Evolutionary conservation across 1,140 invertebrate genomes (phyloP).

Genomic region (Nilaparvata lugens): DNA sequence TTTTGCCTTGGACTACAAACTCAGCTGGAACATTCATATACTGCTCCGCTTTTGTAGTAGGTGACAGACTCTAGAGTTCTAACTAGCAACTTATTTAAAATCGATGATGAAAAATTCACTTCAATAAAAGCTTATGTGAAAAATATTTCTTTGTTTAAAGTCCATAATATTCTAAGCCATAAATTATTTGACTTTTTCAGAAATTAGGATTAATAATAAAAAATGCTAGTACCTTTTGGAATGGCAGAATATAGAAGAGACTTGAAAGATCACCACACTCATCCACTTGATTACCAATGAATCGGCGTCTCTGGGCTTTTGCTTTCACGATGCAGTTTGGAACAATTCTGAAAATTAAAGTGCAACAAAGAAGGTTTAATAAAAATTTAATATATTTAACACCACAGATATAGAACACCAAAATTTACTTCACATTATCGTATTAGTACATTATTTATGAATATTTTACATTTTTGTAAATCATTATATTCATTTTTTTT

Average conservation of each 20-base stretch:
- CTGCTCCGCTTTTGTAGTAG: too few relatives aligned
- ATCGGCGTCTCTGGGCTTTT: slow-evolving; percentile 88
- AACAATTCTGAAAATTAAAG: slow-evolving; percentile 49
- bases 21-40: too few relatives aligned
- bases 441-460: not conserved
- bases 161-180: not conserved
- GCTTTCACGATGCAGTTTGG: slow-evolving; percentile 98
- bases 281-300: slow-evolving; percentile 88
- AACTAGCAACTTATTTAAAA: not conserved
- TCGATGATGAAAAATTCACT: not conserved
- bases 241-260: slow-evolving; percentile 87
- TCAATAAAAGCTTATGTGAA: not conserved
- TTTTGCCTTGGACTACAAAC: too few relatives aligned
- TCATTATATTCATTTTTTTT: too few relatives aligned
- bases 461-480: too few relatives aligned
- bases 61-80: too few relatives aligned
- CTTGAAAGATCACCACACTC: slow-evolving; percentile 94
- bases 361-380: not conserved
- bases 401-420: not conserved
- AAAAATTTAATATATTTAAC: not conserved
- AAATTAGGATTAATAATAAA: not conserved
- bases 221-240: slow-evolving; percentile 64
- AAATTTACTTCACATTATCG: not conserved
- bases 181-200: not conserved
- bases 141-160: not conserved